These are phyloP conservation scores for Cataglyphis cursor DNA, from an alignment of 2,888 invertebrate species.

Conservation along the genomic window DNA sequence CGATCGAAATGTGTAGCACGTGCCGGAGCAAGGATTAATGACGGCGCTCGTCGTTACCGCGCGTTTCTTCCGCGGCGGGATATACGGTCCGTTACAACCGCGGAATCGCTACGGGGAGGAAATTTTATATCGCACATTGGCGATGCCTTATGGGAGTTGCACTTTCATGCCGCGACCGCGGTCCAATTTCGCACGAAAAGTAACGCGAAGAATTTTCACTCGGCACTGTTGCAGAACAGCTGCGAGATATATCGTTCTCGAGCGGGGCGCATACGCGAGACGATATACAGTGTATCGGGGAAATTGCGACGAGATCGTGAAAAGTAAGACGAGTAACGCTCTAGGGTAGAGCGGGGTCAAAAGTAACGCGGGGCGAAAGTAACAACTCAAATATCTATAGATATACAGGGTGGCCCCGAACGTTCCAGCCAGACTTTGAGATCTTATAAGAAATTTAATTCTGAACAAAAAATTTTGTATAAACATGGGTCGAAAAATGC, in stretches of 20 bases:
- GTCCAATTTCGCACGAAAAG: conserved; percentile 65
- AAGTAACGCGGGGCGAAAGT: no score
- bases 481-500: no score
- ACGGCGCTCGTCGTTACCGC: conserved; percentile 41
- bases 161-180: conserved; percentile 62
- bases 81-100: conserved; percentile 37
- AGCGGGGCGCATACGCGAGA: conserved; percentile 13
- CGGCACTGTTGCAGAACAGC: conserved; percentile 16
- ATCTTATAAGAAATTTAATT: no score
- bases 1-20: conserved; percentile 49
- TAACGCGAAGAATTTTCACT: conserved; percentile 60
- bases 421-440: no score
- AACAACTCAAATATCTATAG: no score
- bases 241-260: conserved; percentile 41
- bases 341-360: no score
- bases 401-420: no score
- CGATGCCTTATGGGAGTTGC: conserved; percentile 63
- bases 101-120: conserved; percentile 53
- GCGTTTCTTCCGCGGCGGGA: conserved; percentile 4
- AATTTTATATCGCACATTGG: conserved; percentile 55
- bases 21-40: conserved; percentile 56
- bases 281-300: background rate
- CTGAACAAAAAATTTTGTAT: no score
- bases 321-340: background rate
- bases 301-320: conserved; percentile 23